Evolutionary conservation across 2,113 vertebrate genomes (phyloP).

Genomic region (Tursiops truncatus): DNA sequence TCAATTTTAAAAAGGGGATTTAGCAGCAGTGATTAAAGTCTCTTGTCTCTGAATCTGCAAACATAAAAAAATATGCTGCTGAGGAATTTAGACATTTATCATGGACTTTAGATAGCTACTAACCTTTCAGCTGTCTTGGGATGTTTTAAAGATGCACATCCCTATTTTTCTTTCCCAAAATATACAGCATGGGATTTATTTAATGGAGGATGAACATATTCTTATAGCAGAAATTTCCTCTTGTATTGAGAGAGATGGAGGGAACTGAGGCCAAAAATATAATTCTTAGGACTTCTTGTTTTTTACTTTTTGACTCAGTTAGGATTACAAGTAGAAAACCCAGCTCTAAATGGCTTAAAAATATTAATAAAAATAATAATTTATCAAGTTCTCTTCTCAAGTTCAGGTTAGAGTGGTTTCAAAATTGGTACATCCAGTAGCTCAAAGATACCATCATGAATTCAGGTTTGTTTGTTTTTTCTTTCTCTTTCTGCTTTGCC

Average conservation of each 20-base stretch:
- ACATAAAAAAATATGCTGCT: conserved; percentile 50
- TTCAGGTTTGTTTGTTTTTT: no score
- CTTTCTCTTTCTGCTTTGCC: neutral
- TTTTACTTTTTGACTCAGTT: neutral
- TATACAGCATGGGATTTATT: neutral
- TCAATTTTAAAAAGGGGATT: conserved; percentile 60
- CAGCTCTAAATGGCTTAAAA: neutral
- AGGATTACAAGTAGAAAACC: neutral
- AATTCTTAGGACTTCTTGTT: neutral
- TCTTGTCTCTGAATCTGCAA: conserved; percentile 65
- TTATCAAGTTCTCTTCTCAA: neutral
- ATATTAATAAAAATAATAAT: neutral
- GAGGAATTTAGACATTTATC: conserved; percentile 59
- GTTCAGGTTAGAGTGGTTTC: neutral
- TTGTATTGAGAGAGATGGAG: neutral
- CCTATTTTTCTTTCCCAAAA: conserved; percentile 13
- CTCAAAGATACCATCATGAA: neutral
- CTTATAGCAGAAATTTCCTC: neutral
- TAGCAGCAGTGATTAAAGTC: conserved; percentile 63
- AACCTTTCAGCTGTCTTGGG: conserved; percentile 53
- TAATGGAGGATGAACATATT: neutral
- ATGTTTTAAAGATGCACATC: conserved; percentile 2
- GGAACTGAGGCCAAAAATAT: neutral
- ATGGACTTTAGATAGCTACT: conserved; percentile 41
- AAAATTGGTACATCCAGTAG: neutral